Percentiles rank a stretch among this genome's conserved stretches.
Conservation (phyloP, 2,888 invertebrate species). For the Caenorhabditis afra region DNA sequence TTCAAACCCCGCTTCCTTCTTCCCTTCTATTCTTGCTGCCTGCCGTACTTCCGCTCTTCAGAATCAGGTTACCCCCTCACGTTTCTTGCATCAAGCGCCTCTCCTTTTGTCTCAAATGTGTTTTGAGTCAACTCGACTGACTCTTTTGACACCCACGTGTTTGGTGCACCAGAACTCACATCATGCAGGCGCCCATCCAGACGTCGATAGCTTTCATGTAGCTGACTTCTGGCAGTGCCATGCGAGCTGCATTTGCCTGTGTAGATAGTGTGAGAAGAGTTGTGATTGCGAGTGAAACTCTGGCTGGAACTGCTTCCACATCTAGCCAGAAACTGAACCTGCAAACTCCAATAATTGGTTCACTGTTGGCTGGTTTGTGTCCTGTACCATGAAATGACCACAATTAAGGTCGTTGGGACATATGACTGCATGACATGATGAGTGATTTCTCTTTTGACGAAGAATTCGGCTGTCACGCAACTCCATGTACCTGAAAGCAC, state of each 20-base stretch:
- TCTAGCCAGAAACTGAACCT: conserved; percentile 84
- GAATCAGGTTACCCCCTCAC: conserved; percentile 39
- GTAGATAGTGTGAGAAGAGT: conserved; percentile 80
- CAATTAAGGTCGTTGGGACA: conserved; percentile 83
- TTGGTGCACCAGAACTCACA: conserved; percentile 60
- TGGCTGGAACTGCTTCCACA: conserved; percentile 83
- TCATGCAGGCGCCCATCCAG: conserved; percentile 78
- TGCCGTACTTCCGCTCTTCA: conserved; percentile 2
- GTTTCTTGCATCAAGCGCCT: conserved; percentile 21
- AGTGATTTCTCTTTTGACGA: conserved; percentile 83
- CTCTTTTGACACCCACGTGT: conserved; percentile 29
- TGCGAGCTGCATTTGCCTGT: conserved; percentile 78
- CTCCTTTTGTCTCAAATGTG: conserved; percentile 45
- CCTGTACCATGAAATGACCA: conserved; percentile 72
- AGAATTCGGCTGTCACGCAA: conserved; percentile 83
- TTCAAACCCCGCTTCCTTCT: not conserved
- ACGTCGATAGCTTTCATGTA: conserved; percentile 78
- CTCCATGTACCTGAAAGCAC: conserved; percentile 82
- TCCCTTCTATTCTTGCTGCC: conserved; percentile 1
- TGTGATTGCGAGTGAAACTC: conserved; percentile 81
- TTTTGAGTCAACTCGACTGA: conserved; percentile 22
- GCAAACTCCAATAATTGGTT: no score
- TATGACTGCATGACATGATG: conserved; percentile 84
- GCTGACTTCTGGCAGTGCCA: conserved; percentile 79
- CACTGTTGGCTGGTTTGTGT: no score